Evolutionary conservation across 2,113 vertebrate species (phyloP).

Genomic region (Lophochroa leadbeateri): DNA sequence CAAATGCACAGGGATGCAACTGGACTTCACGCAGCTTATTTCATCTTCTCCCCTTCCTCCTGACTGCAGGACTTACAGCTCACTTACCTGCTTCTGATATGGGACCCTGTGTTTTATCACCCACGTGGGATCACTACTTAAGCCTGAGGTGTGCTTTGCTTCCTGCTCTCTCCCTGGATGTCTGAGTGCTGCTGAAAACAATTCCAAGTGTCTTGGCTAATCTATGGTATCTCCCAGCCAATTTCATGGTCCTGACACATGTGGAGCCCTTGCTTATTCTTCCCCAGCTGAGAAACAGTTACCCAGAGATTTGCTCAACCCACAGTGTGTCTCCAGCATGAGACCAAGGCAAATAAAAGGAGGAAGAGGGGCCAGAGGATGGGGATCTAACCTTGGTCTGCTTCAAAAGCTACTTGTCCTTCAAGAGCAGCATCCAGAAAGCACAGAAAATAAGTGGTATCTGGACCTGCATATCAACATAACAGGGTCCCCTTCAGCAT

Average conservation of each 20-base stretch:
- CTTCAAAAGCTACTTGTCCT: neutral
- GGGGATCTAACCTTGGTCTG: neutral
- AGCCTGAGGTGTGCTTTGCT: neutral
- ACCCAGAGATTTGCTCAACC: neutral
- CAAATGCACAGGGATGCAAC: too few species aligned
- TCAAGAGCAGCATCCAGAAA: neutral
- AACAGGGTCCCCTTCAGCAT: neutral
- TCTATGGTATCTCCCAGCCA: neutral
- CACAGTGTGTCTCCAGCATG: neutral
- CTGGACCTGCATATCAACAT: neutral
- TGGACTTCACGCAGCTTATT: neutral
- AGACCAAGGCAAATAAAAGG: neutral
- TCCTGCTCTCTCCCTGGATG: neutral
- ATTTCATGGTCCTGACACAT: neutral
- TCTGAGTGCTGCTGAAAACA: neutral
- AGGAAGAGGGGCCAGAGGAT: too few species aligned
- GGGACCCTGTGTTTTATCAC: neutral
- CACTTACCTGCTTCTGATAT: neutral
- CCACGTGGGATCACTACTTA: neutral
- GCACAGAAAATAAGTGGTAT: neutral
- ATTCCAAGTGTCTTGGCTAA: neutral
- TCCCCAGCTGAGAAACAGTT: neutral
- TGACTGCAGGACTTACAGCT: neutral
- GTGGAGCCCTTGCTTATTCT: neutral
- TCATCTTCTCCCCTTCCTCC: neutral